Percentiles rank a stretch among this genome's conserved stretches.
phyloP scores from a whole-genome alignment of 2,888 invertebrate genomes.

The Cenopis cana region DNA sequence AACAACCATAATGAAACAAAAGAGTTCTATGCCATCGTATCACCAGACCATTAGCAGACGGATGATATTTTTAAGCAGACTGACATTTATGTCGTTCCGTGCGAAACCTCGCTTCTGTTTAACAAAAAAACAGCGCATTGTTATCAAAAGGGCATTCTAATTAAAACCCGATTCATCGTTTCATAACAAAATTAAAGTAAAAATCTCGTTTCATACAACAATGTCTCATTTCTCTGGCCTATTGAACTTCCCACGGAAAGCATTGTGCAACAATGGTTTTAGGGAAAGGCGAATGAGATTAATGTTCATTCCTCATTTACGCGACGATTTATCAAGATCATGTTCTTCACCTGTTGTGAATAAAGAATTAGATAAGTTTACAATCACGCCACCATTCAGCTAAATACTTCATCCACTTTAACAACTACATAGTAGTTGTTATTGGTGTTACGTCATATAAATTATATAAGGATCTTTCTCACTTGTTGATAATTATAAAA shows the following conservation, averaged over 20 bases:
- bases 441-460: constrained; percentile 7
- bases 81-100: constrained; percentile 2
- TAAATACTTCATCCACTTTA: constrained; percentile 29
- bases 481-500: neutral
- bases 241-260: constrained; percentile 65
- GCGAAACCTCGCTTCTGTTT: constrained; percentile 17
- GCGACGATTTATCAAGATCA: constrained; percentile 53
- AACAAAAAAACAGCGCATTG: constrained; percentile 47
- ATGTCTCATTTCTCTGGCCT: constrained; percentile 62
- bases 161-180: constrained; percentile 60
- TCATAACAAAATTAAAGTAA: constrained; percentile 57
- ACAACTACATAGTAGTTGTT: neutral
- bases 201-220: constrained; percentile 53
- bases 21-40: neutral
- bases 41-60: neutral
- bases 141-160: constrained; percentile 59
- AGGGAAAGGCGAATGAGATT: constrained; percentile 71
- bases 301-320: constrained; percentile 59
- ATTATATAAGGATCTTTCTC: neutral
- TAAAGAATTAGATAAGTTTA: constrained; percentile 35
- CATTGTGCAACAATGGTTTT: constrained; percentile 66
- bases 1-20: neutral
- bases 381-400: constrained; percentile 41
- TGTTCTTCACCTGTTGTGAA: constrained; percentile 47
- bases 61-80: neutral